These are phyloP conservation scores for Drosophila flavopinicola DNA, from an alignment of 2,888 invertebrate genomes.

Conservation along the genomic window DNA sequence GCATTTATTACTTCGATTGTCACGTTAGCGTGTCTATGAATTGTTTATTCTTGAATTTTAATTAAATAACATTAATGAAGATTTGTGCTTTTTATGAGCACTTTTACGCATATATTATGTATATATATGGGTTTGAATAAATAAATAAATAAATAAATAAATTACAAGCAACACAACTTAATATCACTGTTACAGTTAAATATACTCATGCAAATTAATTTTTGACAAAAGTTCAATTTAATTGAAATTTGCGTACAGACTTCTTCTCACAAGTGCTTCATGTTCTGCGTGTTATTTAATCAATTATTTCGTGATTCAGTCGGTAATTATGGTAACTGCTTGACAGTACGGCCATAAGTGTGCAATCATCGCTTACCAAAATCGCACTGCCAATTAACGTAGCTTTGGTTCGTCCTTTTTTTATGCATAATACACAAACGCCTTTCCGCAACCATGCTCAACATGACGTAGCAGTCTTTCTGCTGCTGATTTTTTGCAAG, in stretches of 20 bases:
- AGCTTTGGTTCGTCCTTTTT: neutral
- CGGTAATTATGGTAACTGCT: slow-evolving; percentile 21
- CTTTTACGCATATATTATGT: no score
- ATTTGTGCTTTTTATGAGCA: no score
- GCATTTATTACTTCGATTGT: neutral
- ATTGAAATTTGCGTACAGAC: neutral
- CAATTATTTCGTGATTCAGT: slow-evolving; percentile 36
- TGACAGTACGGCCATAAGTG: neutral
- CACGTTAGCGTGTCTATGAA: neutral
- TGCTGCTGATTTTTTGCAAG: slow-evolving; percentile 8
- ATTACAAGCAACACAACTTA: neutral
- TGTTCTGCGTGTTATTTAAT: slow-evolving; percentile 3
- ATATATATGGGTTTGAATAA: no score
- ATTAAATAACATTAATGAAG: no score
- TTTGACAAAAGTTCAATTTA: neutral
- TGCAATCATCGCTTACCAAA: slow-evolving; percentile 14
- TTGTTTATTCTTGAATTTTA: neutral
- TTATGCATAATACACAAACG: neutral
- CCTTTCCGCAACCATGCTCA: neutral
- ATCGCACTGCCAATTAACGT: slow-evolving; percentile 27
- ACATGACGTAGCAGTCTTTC: slow-evolving; percentile 21
- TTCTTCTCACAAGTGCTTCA: neutral
- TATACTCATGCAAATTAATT: neutral
- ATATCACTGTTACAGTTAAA: no score
- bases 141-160: neutral